phyloP scores from a whole-genome alignment of 1,140 invertebrate species.

The Bombus consobrinus region DNA sequence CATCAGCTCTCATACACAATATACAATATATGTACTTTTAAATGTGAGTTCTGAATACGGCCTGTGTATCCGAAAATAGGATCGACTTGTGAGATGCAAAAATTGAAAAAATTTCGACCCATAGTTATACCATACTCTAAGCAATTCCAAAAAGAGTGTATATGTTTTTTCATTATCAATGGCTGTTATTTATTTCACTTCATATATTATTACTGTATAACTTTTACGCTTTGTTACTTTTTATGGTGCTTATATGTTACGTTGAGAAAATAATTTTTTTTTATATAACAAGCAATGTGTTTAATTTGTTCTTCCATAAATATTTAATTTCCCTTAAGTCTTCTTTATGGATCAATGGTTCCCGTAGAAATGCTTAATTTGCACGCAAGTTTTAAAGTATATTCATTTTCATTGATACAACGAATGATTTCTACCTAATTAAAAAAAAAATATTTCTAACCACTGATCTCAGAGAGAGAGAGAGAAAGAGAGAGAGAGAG shows the following conservation, averaged over 20 bases:
- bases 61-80: constrained; percentile 40
- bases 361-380: constrained; percentile 61
- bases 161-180: constrained; percentile 70
- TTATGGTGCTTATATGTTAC: constrained; percentile 78
- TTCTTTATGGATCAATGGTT: constrained; percentile 65
- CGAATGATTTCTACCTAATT: constrained; percentile 54
- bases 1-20: constrained; percentile 4
- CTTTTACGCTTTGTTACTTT: constrained; percentile 70
- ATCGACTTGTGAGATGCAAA: constrained; percentile 47
- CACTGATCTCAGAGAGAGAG: constrained; percentile 42
- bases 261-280: constrained; percentile 82
- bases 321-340: constrained; percentile 67
- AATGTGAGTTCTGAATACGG: constrained; percentile 54
- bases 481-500: constrained; percentile 23
- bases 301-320: constrained; percentile 67
- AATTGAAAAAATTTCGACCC: constrained; percentile 51
- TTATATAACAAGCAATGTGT: constrained; percentile 75
- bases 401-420: constrained; percentile 37
- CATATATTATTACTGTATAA: constrained; percentile 70
- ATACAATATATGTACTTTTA: constrained; percentile 15
- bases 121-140: constrained; percentile 68
- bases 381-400: constrained; percentile 52
- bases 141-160: constrained; percentile 74
- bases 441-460: constrained; percentile 51
- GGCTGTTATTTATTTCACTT: constrained; percentile 65